A percentile compares a stretch with the other conserved stretches of the same genome.
These are phyloP conservation scores for Pollachius pollachius DNA, from an alignment of 2,113 vertebrate genomes.

Conservation along the genomic window DNA sequence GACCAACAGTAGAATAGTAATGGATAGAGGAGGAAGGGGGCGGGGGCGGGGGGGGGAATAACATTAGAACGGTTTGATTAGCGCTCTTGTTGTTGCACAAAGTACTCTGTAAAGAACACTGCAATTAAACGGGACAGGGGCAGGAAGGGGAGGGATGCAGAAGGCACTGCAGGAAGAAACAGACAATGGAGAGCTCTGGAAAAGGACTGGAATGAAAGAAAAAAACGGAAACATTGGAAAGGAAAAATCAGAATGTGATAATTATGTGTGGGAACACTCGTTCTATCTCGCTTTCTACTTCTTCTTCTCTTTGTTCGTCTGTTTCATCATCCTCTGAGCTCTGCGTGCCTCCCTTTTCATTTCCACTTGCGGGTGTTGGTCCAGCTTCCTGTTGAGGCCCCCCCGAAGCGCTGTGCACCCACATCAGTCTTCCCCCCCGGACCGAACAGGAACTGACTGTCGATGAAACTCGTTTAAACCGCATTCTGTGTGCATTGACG, in stretches of 20 bases:
- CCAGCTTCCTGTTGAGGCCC: not conserved
- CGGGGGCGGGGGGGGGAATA: not conserved
- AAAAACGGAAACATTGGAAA: not conserved
- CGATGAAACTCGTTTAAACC: too few relatives aligned
- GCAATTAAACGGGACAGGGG: not conserved
- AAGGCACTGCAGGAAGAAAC: too few relatives aligned
- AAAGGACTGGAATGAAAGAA: not conserved
- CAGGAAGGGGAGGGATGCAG: not conserved
- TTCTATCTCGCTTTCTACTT: not conserved
- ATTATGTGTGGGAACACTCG: not conserved
- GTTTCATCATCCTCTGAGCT: too few relatives aligned
- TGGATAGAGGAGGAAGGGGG: not conserved
- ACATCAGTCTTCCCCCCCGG: not conserved
- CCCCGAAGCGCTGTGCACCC: not conserved
- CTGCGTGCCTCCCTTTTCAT: not conserved
- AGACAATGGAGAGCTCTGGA: not conserved
- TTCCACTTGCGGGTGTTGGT: not conserved
- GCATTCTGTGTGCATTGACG: too few relatives aligned
- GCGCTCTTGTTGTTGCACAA: not conserved
- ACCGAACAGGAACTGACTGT: not conserved
- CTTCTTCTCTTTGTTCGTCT: too few relatives aligned
- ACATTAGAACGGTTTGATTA: not conserved
- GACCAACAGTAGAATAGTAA: constrained; percentile 24
- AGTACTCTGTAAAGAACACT: not conserved
- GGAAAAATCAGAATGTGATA: not conserved